Evolutionary conservation across 2,797 vertebrate genomes (phyloP), one percentile per base, ranked within the genome.

Genomic region (Anguilla obscura): DNA sequence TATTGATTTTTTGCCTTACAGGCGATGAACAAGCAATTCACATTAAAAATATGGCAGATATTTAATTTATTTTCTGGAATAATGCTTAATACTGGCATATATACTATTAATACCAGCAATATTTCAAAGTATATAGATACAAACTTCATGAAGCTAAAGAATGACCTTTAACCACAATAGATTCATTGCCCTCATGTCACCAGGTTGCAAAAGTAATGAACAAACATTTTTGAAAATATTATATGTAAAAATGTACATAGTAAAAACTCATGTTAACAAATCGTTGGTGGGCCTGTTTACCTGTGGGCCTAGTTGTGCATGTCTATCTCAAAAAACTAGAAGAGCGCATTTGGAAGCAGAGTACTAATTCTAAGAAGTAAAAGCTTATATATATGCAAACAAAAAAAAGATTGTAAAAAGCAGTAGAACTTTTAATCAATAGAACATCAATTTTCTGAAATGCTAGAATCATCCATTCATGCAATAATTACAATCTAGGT

Each of bases 401-500:
- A 18, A 40, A 79, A 79, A 79, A 79, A 79, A 21, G 71, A 74
- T 45, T 40, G 33, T 40, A 79, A 79, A 79, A 79, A 18, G 36
- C 36, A 7, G 33, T 36, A 1, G 36, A 45, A 45, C 74, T 45
- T 45, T 40, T 6, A 79, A 40, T 79, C 33, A 79, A 79, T 16
- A 18, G 33, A 79, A 36, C 74, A 79, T 21, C 4, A 1, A 14
- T 40, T 79, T 21, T 33, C 9, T 33, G 30, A 76, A 36, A 27
- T 14, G 33, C 74, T 40, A 40, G 36, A 16, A 40, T 45, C 12
- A 79, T 40, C n/a, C 82, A 84, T 63, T 69, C 82, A 71, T 56
- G 36, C 54, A 24, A 50, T 27, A 85, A 76, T 88, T 86, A 54
- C 56, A 88, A 69, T 24, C 74, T 86, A 40, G 56, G 63, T 52